Conservation (phyloP, 2,113 vertebrate genomes). For the Saguinus midas region DNA sequence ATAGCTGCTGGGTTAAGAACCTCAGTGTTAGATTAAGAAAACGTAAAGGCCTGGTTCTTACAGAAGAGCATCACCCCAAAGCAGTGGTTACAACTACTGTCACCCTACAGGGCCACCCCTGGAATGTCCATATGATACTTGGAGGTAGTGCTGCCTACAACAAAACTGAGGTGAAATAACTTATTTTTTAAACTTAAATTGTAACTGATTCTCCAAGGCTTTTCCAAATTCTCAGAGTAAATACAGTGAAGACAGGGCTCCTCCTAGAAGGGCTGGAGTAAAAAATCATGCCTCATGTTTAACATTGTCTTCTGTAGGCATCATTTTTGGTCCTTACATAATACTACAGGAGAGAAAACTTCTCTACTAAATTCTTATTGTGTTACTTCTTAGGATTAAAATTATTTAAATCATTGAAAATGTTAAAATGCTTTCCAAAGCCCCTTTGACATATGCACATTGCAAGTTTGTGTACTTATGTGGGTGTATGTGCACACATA, state of each 20-base stretch:
- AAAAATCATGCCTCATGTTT: background rate
- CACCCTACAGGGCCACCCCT: background rate
- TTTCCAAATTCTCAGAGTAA: background rate
- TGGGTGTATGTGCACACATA: background rate
- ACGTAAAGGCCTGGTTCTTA: no score
- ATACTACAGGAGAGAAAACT: background rate
- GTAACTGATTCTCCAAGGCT: background rate
- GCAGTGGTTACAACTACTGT: background rate
- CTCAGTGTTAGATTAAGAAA: background rate
- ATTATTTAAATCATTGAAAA: background rate
- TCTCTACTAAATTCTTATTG: background rate
- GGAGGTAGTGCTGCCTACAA: no score
- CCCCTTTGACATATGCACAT: background rate
- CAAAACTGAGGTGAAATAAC: background rate
- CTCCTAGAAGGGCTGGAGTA: background rate
- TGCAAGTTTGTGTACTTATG: background rate
- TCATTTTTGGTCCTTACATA: background rate
- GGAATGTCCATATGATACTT: background rate
- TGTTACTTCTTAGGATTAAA: background rate
- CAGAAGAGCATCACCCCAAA: background rate
- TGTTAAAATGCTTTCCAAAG: background rate
- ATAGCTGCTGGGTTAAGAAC: background rate
- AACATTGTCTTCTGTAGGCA: background rate
- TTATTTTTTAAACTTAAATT: background rate
- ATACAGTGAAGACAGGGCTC: no score